phyloP scores from a whole-genome alignment of 2,797 vertebrate species.

The Chrosomus eos region DNA sequence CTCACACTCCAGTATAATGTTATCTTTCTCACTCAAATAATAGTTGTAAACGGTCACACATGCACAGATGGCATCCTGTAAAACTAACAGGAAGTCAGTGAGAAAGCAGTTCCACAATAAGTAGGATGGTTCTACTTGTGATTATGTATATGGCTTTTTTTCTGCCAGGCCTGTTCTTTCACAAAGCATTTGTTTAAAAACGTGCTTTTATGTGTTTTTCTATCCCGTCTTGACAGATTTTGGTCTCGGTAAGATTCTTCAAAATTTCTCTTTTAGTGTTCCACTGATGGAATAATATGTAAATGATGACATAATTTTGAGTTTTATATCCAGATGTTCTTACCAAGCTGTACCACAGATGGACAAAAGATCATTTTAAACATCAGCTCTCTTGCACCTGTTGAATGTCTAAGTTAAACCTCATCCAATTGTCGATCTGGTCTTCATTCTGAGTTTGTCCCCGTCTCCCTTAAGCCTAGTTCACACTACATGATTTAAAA shows the following conservation, averaged over 20 bases:
- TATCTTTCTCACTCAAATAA: slow-evolving; percentile 10
- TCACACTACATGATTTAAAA: too few relatives aligned
- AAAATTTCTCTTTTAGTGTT: neutral
- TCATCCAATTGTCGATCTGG: neutral
- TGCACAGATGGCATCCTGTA: slow-evolving; percentile 40
- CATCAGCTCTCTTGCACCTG: slow-evolving; percentile 28
- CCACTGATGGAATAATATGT: neutral
- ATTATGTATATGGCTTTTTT: slow-evolving; percentile 15
- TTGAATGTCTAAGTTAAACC: slow-evolving; percentile 17
- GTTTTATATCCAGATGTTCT: neutral
- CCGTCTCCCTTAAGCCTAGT: slow-evolving; percentile 25
- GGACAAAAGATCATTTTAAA: slow-evolving; percentile 17
- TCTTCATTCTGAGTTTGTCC: slow-evolving; percentile 6
- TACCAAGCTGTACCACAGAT: slow-evolving; percentile 1
- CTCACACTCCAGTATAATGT: neutral
- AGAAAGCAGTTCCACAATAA: slow-evolving; percentile 22
- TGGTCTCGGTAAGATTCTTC: neutral
- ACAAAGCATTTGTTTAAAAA: neutral
- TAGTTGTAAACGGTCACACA: slow-evolving; percentile 38
- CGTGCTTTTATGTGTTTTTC: neutral
- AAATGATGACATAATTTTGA: neutral
- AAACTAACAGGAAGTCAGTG: slow-evolving; percentile 12
- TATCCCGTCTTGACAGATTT: neutral
- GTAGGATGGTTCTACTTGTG: neutral
- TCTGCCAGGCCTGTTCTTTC: neutral